Conservation (phyloP, 2,113 vertebrate species). For the Callocephalon fimbriatum region DNA sequence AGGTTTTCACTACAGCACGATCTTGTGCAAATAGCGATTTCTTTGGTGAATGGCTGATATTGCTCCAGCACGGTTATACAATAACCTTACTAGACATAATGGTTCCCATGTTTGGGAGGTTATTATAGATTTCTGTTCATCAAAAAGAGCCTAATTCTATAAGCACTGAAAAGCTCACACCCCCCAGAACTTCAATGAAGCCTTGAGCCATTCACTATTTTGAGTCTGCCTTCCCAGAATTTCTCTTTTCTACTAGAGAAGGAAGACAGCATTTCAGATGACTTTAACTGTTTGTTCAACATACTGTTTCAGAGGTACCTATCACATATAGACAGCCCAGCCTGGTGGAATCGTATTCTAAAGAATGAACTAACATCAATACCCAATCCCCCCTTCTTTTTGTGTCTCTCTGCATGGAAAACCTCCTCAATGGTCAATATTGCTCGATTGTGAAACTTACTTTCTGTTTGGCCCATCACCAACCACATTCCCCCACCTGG, state of each 20-base stretch:
- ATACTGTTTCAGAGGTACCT: background rate
- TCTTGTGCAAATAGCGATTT: background rate
- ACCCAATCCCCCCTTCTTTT: background rate
- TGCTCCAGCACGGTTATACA: background rate
- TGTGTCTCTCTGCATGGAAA: background rate
- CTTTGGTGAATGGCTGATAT: background rate
- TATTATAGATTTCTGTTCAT: background rate
- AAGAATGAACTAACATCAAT: background rate
- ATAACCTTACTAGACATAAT: rapidly evolving
- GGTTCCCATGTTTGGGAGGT: background rate
- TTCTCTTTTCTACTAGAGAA: background rate
- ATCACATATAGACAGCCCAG: background rate
- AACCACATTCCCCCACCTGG: background rate
- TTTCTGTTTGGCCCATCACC: background rate
- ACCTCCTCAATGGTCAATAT: background rate
- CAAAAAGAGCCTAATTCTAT: background rate
- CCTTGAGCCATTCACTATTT: background rate
- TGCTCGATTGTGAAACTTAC: background rate
- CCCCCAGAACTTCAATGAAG: background rate
- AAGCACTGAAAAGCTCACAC: background rate
- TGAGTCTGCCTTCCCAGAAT: background rate
- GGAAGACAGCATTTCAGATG: background rate
- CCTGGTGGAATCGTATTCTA: background rate
- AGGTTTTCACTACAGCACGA: background rate
- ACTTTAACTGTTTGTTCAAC: background rate